These are phyloP conservation scores for Vultur gryphus DNA, from an alignment of 2,797 vertebrate species.

Conservation along the genomic window DNA sequence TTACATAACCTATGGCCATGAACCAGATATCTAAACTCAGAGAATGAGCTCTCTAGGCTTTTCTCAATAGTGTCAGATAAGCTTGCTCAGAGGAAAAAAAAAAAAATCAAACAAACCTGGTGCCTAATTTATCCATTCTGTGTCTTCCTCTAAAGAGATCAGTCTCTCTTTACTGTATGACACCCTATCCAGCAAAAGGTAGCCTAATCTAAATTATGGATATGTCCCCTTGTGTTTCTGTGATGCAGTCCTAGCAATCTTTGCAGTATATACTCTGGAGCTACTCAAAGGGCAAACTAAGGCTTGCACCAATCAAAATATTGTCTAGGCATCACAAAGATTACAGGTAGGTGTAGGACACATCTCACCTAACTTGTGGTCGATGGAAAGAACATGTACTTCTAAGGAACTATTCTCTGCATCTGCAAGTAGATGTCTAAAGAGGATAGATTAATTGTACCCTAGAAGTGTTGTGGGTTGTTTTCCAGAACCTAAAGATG, in stretches of 20 bases:
- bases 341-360: background rate
- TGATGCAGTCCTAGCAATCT: background rate
- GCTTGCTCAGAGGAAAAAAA: background rate
- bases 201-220: background rate
- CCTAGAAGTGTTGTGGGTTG: background rate
- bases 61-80: background rate
- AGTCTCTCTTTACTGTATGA: background rate
- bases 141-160: background rate
- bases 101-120: background rate
- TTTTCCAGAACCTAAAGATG: background rate
- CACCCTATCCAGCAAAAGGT: background rate
- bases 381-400: background rate
- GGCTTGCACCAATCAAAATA: background rate
- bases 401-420: background rate
- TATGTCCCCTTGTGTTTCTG: background rate
- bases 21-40: background rate
- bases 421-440: background rate
- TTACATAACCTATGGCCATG: background rate
- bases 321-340: background rate
- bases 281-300: background rate
- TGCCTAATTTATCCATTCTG: background rate
- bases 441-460: background rate
- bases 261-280: background rate
- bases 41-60: background rate
- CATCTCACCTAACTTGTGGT: background rate